Base-by-base conservation (phyloP, 2,113 vertebrate genomes). In the Aldabrachelys gigantea region DNA sequence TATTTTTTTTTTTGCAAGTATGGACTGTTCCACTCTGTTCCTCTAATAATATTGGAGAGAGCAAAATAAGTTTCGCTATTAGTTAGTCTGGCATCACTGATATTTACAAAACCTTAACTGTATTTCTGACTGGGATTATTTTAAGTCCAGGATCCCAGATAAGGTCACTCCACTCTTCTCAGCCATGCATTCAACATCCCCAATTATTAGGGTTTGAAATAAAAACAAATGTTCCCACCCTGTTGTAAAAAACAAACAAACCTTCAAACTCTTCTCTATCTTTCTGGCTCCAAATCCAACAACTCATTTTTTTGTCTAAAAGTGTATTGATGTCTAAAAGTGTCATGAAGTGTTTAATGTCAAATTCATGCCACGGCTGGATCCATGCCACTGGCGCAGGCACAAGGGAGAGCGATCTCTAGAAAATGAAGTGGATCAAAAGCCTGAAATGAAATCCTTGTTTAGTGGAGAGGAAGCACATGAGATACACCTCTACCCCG, bases 361-460 rank as follows among this genome's bases (percentile, higher is more conserved):
- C 56, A 87, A 95, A 75, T 41, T 83, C 86, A 93, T 72, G 95
- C 80, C 86, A 8, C 1, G 4, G 2, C 93, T 91, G 93, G 96
- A 95, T 76, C 82, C 82, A 9, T 4, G 89, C 94, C 82, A 97
- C 81, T 72, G 38, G 79, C 93, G 85, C 65, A 90, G 62, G 54
- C 82, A 80, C 57, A 89, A 84, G 91, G 84, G 5, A 50, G 19
- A 54, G 49, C 54, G 27, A 11, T 49, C 47, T 52, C 76, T 29
- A 92, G 72, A 88, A 82, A 87, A 82, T 38, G 54, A 93, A 96
- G 86, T 16, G 50, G 82, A 84, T 89, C 87, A 87, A 93, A 96
- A 92, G 85, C 92, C 91, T 91, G 94, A 86, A 96, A 88, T 87
- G 54, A 94, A 97, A 91, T 49, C 81, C 83, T 85, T 80, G 75